Base-by-base conservation (phyloP, 2,113 vertebrate genomes). In the Ia io region DNA sequence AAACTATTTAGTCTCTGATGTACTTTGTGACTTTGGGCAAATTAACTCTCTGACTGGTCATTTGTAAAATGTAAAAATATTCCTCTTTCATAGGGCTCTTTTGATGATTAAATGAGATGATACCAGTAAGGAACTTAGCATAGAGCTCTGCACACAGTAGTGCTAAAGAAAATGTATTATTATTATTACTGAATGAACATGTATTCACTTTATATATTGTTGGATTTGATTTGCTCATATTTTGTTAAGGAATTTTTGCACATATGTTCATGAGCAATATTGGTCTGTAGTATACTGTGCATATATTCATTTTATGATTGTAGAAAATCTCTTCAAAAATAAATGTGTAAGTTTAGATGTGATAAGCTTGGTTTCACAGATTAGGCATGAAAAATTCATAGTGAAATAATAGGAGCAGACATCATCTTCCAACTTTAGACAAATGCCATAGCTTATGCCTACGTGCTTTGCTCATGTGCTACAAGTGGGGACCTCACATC, bases 291-390 rank as follows among this genome's bases (percentile, higher is more conserved):
- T 63, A 63, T 32, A 8, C 76, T 23, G 8, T 71, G 51, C 30
- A 16, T 44, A 35, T 37, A 65, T 37, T 84, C n/a, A 47, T 73
- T 71, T 70, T 37, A 78, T 35, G 84, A 28, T 63, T 84, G 9
- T 84, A 93, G 82, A 71, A 93, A 79, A 73, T 40, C 28, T 76
- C 56, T 78, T 84, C 32, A 42, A 71, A 92, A 88, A 78, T 79
- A 89, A 92, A 71, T 9, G 10, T 16, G 37, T 65, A 53, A 20
- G 35, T 83, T 83, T 49, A 59, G 59, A 23, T 84, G 9, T 76
- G 56, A 49, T n/a, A 74, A 84, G 28, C 35, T 56, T 89, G 13
- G 30, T 71, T 84, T 51, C 42, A 44, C 23, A 71, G 23, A 69
- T 63, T 42, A 63, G 70, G 23, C 35, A 51, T 88, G 61, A 95